Evolutionary conservation across 2,113 vertebrate genomes (phyloP).

Genomic region (Dascyllus trimaculatus): DNA sequence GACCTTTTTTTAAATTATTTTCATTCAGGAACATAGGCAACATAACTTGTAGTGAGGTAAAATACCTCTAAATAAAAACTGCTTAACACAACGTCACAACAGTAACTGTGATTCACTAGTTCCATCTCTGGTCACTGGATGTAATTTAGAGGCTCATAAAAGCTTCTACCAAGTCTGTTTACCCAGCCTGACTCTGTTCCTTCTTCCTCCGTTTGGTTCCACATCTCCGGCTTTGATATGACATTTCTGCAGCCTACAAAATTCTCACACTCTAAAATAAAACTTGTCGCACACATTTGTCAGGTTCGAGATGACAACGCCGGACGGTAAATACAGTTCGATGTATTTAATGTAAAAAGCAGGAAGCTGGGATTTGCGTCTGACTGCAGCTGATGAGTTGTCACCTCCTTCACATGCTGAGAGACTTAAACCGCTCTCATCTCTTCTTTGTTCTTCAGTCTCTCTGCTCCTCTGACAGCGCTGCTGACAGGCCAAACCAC

Average conservation of each 20-base stretch:
- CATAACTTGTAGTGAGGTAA: no score
- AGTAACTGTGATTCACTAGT: no score
- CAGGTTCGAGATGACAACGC: neutral
- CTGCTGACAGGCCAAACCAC: conserved; percentile 31
- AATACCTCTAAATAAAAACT: no score
- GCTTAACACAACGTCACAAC: no score
- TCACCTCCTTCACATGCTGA: conserved; percentile 1
- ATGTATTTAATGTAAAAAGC: conserved; percentile 33
- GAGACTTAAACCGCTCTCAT: conserved; percentile 28
- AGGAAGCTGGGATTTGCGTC: conserved; percentile 4
- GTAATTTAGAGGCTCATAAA: neutral
- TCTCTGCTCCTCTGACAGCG: conserved; percentile 5
- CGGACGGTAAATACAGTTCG: neutral
- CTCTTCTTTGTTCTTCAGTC: conserved; percentile 28
- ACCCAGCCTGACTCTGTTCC: neutral
- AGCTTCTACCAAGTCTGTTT: neutral
- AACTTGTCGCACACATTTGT: neutral
- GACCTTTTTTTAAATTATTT: no score
- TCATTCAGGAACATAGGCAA: no score
- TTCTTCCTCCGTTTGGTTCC: neutral
- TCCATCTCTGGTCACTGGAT: neutral
- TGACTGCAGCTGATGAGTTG: neutral
- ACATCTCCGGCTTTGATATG: conserved; percentile 6
- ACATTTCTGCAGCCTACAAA: conserved; percentile 12
- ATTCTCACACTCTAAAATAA: neutral